These are phyloP conservation scores for Porphyrio hochstetteri DNA, from an alignment of 2,113 vertebrate genomes.

Conservation along the genomic window DNA sequence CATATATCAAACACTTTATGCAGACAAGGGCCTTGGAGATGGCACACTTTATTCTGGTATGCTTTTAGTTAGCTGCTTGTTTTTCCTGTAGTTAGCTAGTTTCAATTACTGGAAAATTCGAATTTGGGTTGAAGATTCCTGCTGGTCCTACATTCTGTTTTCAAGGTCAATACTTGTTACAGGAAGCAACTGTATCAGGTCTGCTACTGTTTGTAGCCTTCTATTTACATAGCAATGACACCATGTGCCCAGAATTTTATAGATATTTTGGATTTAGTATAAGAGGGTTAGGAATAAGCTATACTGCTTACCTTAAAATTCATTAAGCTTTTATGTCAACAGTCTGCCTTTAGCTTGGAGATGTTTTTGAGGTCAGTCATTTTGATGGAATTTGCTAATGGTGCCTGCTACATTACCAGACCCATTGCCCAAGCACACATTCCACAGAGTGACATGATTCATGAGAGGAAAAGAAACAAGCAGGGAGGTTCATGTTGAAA, in stretches of 20 bases:
- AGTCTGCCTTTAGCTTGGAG: not conserved
- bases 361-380: not conserved
- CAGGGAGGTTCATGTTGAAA: not conserved
- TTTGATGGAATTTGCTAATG: not conserved
- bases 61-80: not conserved
- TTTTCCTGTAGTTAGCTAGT: not conserved
- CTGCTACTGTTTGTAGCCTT: not conserved
- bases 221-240: not conserved
- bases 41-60: not conserved
- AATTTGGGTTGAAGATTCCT: not conserved
- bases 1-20: not conserved
- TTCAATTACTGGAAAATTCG: not conserved
- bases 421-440: fast-evolving
- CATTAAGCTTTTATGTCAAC: not conserved
- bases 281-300: not conserved
- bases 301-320: not conserved
- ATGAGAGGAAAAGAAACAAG: not conserved
- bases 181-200: not conserved
- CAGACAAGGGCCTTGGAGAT: not conserved
- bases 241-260: not conserved
- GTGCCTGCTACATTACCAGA: not conserved
- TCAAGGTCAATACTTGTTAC: not conserved
- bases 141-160: not conserved
- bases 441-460: not conserved
- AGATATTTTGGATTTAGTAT: not conserved